Evolutionary conservation across 2,888 invertebrate species (phyloP).

Genomic region (Conus canariensis): DNA sequence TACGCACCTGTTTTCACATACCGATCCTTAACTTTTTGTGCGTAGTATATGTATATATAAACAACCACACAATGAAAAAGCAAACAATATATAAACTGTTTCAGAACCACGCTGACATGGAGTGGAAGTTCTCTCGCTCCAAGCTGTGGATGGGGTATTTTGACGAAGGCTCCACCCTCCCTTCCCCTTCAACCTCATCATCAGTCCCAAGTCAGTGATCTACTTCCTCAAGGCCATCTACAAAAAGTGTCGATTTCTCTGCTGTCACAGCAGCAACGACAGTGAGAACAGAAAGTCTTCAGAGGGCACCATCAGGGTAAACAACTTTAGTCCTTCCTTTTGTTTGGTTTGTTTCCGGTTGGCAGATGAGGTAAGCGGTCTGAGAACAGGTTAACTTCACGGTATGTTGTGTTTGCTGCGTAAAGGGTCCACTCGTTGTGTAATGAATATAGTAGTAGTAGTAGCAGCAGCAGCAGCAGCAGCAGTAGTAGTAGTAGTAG

Average conservation of each 20-base stretch:
- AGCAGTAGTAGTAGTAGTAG: too few species aligned
- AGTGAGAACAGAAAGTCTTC: not conserved
- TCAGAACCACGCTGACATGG: constrained; percentile 82
- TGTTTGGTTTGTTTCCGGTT: not conserved
- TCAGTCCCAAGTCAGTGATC: constrained; percentile 81
- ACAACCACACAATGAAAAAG: too few species aligned
- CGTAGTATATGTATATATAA: too few species aligned
- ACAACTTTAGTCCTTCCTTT: not conserved
- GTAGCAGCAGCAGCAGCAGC: too few species aligned
- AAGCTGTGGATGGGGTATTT: constrained; percentile 83
- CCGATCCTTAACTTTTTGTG: too few species aligned
- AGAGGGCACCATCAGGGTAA: constrained; percentile 19
- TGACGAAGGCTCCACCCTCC: constrained; percentile 82
- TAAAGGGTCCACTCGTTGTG: too few species aligned
- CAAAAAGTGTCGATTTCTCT: constrained; percentile 12
- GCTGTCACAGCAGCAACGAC: constrained; percentile 27
- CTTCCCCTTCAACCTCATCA: constrained; percentile 81
- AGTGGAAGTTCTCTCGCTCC: constrained; percentile 82
- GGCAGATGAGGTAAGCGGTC: too few species aligned
- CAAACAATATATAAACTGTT: not conserved
- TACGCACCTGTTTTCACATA: too few species aligned
- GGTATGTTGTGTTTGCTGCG: too few species aligned
- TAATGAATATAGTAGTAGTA: too few species aligned
- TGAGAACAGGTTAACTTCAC: too few species aligned
- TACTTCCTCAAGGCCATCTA: constrained; percentile 55